These are phyloP conservation scores for Emmelina monodactyla DNA, from an alignment of 2,888 invertebrate genomes.

Conservation along the genomic window DNA sequence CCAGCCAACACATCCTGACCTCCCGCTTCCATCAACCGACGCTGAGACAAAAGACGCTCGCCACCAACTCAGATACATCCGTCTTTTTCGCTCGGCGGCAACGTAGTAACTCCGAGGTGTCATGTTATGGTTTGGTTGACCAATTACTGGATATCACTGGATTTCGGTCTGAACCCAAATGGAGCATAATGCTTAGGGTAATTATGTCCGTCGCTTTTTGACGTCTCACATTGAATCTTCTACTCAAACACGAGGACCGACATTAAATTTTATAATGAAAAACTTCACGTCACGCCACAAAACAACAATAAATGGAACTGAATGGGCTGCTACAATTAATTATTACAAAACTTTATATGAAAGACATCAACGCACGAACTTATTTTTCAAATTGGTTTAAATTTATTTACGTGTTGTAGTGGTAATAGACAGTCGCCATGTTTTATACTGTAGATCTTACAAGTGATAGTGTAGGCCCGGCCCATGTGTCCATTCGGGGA, in stretches of 20 bases:
- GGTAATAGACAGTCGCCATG: background rate
- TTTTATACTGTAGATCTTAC: conserved; percentile 1
- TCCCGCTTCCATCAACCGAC: conserved; percentile 8
- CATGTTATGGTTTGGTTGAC: conserved; percentile 51
- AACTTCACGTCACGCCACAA: too few species aligned
- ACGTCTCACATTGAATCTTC: conserved; percentile 30
- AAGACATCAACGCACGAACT: too few species aligned
- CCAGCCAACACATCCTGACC: background rate
- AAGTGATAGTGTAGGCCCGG: background rate
- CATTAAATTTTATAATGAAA: too few species aligned
- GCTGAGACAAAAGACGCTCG: conserved; percentile 2
- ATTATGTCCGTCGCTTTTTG: conserved; percentile 40
- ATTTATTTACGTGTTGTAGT: too few species aligned
- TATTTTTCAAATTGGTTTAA: background rate
- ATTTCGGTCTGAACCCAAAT: conserved; percentile 59
- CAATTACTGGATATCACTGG: conserved; percentile 64
- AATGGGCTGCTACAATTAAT: too few species aligned
- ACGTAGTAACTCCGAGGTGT: conserved; percentile 38
- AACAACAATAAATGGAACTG: too few species aligned
- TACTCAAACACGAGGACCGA: too few species aligned
- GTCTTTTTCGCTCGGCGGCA: background rate
- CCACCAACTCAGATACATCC: background rate
- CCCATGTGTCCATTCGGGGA: too few species aligned
- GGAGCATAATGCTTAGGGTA: conserved; percentile 62
- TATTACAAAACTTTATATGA: too few species aligned